Base-by-base conservation (phyloP, 2,113 vertebrate genomes). In the Haemorhous mexicanus region DNA sequence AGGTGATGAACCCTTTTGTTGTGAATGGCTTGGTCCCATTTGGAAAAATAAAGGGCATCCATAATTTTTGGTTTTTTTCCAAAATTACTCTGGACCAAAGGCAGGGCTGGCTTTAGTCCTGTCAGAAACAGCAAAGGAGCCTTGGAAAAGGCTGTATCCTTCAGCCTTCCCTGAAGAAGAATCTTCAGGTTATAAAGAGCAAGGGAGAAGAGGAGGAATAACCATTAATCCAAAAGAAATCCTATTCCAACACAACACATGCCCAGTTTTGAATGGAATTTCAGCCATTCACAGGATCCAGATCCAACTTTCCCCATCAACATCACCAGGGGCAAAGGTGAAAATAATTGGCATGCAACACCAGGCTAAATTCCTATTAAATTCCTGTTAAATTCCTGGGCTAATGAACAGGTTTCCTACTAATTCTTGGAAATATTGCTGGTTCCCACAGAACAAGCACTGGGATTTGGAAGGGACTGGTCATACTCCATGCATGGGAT, bases 141-240 rank as follows among this genome's bases (percentile, higher is more conserved):
- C 33, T 37, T 32, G 41, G 52, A 35, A 91, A 44, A 84, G 22
- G 10, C 19, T 84, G 28, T 17, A 93, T 89, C 95, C 93, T 94
- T 91, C 93, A 90, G 49, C 78, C 44, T 94, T 75, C 67, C 17
- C 49, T 73, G 78, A 68, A 85, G 84, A 62, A 78, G 62, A 91
- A 49, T 69, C 28, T 72, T 56, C 56, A 78, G 41, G 67, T 76
- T 90, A 76, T 12, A 37, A 83, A 91, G 85, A 88, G 22, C 69
- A 50, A 88, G 66, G 82, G 85, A 82, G 32, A 93, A 91, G 53
- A 66, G 41, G 32, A 87, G n/a, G 44, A 94, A 94, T 53, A 73
- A 30, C 43, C 26, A 83, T 83, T 62, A 91, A 85, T 83, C 37
- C 63, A 35, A 43, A 80, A 88, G 44, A 50, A 93, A 82, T 11